Evolutionary conservation across 2,888 invertebrate species (phyloP).

Genomic region (Lapara coniferarum): DNA sequence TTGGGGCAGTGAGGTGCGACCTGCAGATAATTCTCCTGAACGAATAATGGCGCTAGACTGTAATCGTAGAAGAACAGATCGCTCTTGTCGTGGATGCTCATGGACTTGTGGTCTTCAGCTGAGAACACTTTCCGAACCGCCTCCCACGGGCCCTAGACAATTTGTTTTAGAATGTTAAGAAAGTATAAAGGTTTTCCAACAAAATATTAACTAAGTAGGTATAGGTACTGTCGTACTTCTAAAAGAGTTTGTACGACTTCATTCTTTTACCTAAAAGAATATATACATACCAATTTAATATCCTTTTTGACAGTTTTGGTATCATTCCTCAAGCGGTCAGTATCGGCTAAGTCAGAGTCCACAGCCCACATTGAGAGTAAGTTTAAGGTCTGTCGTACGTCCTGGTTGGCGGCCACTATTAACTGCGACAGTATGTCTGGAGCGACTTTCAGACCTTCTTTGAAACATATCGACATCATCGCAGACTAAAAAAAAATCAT

Average conservation of each 20-base stretch:
- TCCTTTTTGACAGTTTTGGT: slow-evolving; percentile 89
- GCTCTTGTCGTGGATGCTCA: slow-evolving; percentile 91
- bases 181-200: too few species aligned
- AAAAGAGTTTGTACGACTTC: neutral
- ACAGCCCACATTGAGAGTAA: slow-evolving; percentile 92
- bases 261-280: neutral
- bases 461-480: slow-evolving; percentile 95
- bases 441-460: slow-evolving; percentile 92
- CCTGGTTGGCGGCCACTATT: slow-evolving; percentile 94
- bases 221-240: neutral
- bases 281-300: slow-evolving; percentile 86
- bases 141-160: slow-evolving; percentile 94
- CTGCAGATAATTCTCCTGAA: slow-evolving; percentile 97
- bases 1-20: slow-evolving; percentile 90
- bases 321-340: slow-evolving; percentile 81
- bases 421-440: slow-evolving; percentile 91
- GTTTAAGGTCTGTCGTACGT: slow-evolving; percentile 96
- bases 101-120: slow-evolving; percentile 88
- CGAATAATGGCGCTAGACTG: slow-evolving; percentile 96
- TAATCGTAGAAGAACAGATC: slow-evolving; percentile 99
- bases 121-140: slow-evolving; percentile 95
- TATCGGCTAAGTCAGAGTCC: slow-evolving; percentile 75
- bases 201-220: too few species aligned
- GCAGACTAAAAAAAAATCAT: slow-evolving; percentile 85
- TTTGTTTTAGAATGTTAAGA: neutral